phyloP scores from a whole-genome alignment of 2,797 vertebrate species.

The Cirrhinus mrigala region DNA sequence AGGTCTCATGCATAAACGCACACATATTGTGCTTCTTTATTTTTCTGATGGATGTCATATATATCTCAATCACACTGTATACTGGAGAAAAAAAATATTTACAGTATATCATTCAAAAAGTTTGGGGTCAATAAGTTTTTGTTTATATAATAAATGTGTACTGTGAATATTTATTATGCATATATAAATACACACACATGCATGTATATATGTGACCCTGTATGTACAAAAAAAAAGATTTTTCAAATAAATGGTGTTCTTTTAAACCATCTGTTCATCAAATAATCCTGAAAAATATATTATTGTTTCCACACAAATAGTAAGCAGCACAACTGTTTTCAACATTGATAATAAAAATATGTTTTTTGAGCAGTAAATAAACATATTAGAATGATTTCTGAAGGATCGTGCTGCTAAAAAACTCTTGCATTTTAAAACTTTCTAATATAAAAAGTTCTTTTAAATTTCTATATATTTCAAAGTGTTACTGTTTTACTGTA shows the following conservation, averaged over 20 bases:
- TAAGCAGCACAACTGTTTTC: not conserved
- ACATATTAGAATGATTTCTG: not conserved
- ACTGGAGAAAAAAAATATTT: not conserved
- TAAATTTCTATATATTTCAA: not conserved
- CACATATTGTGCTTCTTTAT: not conserved
- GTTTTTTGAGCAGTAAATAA: not conserved
- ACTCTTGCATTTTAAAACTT: not conserved
- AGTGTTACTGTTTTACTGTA: not conserved
- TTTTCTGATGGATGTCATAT: not conserved
- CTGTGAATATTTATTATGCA: too few relatives aligned
- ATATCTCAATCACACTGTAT: not conserved
- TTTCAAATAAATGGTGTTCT: not conserved
- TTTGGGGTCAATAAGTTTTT: not conserved
- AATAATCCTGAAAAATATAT: not conserved
- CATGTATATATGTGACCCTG: too few relatives aligned
- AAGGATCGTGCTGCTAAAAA: not conserved
- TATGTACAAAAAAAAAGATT: not conserved
- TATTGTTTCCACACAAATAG: not conserved
- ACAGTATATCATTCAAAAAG: not conserved
- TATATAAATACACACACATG: too few relatives aligned
- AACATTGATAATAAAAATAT: not conserved
- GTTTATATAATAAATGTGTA: too few relatives aligned
- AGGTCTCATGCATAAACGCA: slow-evolving; percentile 76
- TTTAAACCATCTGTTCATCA: not conserved
- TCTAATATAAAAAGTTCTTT: not conserved